Conservation (phyloP, 1,140 invertebrate species). For the Neodiprion pinetum region DNA sequence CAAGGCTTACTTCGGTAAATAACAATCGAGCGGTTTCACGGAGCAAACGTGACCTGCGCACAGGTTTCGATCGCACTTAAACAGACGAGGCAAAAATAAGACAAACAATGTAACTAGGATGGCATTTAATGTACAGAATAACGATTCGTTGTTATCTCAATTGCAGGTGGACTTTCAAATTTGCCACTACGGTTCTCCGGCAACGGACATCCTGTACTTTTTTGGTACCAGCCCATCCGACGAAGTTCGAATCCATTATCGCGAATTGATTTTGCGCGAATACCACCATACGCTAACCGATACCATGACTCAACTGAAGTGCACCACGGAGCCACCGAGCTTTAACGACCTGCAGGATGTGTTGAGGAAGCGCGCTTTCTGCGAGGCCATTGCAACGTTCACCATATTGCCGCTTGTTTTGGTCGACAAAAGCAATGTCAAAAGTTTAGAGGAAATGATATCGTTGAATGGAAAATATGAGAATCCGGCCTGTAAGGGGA, state of each 20-base stretch:
- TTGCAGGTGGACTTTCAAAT: slow-evolving; percentile 66
- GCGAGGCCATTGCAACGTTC: slow-evolving; percentile 43
- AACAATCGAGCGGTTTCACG: too few relatives aligned
- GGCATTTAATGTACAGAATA: too few relatives aligned
- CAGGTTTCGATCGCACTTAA: too few relatives aligned
- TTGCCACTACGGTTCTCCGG: slow-evolving; percentile 56
- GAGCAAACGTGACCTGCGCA: too few relatives aligned
- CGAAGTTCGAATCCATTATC: slow-evolving; percentile 41
- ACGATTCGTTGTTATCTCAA: not conserved
- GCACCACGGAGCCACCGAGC: slow-evolving; percentile 52
- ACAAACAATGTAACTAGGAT: too few relatives aligned
- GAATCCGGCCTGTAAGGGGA: slow-evolving; percentile 30
- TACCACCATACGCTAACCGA: slow-evolving; percentile 46
- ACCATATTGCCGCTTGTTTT: slow-evolving; percentile 43
- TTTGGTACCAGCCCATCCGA: slow-evolving; percentile 54
- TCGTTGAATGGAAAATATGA: slow-evolving; percentile 6
- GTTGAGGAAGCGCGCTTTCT: slow-evolving; percentile 40
- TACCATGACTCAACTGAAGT: slow-evolving; percentile 52
- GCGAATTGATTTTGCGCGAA: slow-evolving; percentile 53
- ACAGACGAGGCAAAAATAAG: too few relatives aligned
- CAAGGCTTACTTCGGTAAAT: too few relatives aligned
- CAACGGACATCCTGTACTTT: slow-evolving; percentile 63
- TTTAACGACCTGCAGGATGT: slow-evolving; percentile 46
- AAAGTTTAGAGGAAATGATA: slow-evolving; percentile 44
- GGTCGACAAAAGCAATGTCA: slow-evolving; percentile 36